A percentile compares a stretch with the other conserved stretches of the same genome.
Conservation (phyloP, 2,113 vertebrate species). For the Hiodon tergisus region DNA sequence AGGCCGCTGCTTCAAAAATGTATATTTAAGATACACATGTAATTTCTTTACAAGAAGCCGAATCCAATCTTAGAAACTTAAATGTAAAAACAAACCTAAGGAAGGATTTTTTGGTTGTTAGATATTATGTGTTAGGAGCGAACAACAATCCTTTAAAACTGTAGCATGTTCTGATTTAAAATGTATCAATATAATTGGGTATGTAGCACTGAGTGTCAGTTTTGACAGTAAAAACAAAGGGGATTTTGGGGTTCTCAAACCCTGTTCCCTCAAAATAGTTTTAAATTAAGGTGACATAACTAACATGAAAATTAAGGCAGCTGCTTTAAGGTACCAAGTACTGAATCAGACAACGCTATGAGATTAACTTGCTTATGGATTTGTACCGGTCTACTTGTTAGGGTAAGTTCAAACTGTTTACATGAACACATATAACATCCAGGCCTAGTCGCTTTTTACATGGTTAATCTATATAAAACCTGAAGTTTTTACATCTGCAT, state of each 20-base stretch:
- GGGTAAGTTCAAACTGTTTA: conserved; percentile 17
- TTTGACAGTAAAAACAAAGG: conserved; percentile 31
- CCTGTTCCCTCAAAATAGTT: neutral
- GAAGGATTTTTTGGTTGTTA: conserved; percentile 42
- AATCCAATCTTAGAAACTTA: conserved; percentile 50
- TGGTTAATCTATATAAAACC: neutral
- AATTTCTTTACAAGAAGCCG: conserved; percentile 93
- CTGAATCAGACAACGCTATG: neutral
- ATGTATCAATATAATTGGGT: conserved; percentile 53
- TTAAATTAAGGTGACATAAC: conserved; percentile 10
- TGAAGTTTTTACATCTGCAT: neutral
- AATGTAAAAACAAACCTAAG: conserved; percentile 30
- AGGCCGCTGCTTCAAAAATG: conserved; percentile 79
- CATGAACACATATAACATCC: neutral
- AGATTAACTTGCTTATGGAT: neutral
- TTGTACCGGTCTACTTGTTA: neutral
- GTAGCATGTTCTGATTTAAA: conserved; percentile 58
- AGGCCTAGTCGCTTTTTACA: neutral
- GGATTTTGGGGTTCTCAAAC: neutral
- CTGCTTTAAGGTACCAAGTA: conserved; percentile 23
- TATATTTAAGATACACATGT: conserved; percentile 76
- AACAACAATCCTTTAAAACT: conserved; percentile 73
- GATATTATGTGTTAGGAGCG: conserved; percentile 46
- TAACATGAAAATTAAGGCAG: conserved; percentile 5
- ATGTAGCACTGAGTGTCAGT: conserved; percentile 56